These are phyloP conservation scores for Dynastes grantii DNA, from an alignment of 2,888 invertebrate species.

Conservation along the genomic window DNA sequence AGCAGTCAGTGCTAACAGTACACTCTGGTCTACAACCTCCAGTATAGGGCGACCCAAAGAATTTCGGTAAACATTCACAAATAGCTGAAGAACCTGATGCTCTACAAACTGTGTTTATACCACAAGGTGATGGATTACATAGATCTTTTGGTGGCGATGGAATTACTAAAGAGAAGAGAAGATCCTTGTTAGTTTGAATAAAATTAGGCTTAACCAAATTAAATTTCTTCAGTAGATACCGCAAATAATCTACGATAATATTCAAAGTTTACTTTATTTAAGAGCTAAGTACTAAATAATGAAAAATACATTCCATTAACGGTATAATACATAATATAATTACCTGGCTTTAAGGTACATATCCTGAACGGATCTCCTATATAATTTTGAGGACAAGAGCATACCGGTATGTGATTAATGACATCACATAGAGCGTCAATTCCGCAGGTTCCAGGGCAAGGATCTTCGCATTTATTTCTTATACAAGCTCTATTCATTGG, in stretches of 20 bases:
- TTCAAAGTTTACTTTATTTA: too few relatives aligned
- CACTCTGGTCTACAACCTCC: slow-evolving; percentile 88
- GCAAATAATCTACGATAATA: too few relatives aligned
- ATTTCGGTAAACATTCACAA: slow-evolving; percentile 85
- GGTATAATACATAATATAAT: not conserved
- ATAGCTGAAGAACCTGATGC: slow-evolving; percentile 74
- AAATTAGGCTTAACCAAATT: too few relatives aligned
- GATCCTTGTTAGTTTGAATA: not conserved
- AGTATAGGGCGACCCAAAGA: slow-evolving; percentile 79
- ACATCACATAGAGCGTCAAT: slow-evolving; percentile 85
- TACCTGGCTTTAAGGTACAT: slow-evolving; percentile 64
- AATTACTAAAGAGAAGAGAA: not conserved
- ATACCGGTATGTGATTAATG: slow-evolving; percentile 79
- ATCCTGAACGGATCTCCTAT: slow-evolving; percentile 74
- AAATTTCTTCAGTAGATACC: too few relatives aligned
- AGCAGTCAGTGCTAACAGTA: slow-evolving; percentile 86
- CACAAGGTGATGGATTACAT: slow-evolving; percentile 80
- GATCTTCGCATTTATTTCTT: slow-evolving; percentile 87
- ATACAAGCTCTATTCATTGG: slow-evolving; percentile 86
- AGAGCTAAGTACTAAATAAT: too few relatives aligned
- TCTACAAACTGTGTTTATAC: slow-evolving; percentile 82
- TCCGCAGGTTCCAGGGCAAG: slow-evolving; percentile 88
- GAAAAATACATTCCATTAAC: too few relatives aligned
- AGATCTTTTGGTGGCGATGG: slow-evolving; percentile 66
- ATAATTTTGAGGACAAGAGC: slow-evolving; percentile 74